phyloP scores from a whole-genome alignment of 2,888 invertebrate species.

The Melipona beecheii region DNA sequence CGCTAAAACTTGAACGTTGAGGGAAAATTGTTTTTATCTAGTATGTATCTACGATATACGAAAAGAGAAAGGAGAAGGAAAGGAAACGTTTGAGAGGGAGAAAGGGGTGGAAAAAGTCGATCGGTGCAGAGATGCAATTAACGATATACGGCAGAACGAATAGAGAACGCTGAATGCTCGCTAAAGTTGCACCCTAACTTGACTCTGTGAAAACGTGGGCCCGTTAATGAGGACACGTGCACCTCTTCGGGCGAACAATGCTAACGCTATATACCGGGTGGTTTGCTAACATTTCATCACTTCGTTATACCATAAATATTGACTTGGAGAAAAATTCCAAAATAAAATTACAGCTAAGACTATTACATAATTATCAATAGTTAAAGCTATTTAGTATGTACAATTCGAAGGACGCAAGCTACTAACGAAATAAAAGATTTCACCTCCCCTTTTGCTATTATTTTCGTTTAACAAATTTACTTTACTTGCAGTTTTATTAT shows the following conservation, averaged over 20 bases:
- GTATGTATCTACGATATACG: background rate
- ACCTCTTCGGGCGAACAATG: conserved; percentile 44
- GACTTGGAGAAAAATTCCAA: background rate
- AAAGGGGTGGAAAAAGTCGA: conserved; percentile 23
- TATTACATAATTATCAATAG: no score
- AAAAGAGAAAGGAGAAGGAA: background rate
- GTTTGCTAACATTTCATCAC: background rate
- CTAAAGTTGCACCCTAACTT: conserved; percentile 38
- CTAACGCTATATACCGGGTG: conserved; percentile 38
- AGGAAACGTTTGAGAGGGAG: conserved; percentile 6
- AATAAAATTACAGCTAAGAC: no score
- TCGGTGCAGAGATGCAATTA: conserved; percentile 49
- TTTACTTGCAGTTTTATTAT: no score
- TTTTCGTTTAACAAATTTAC: no score
- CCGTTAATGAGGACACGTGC: conserved; percentile 66
- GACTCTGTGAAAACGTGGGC: conserved; percentile 33
- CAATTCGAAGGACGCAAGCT: no score
- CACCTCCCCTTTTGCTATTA: no score
- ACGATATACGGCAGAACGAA: conserved; percentile 38
- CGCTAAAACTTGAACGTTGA: no score
- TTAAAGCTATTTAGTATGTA: no score
- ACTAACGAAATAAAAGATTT: no score
- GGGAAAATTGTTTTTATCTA: background rate
- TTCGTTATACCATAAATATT: conserved; percentile 10
- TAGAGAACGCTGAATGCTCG: conserved; percentile 20